These are phyloP conservation scores for Bos indicus DNA, from an alignment of 2,113 vertebrate species.

Conservation along the genomic window DNA sequence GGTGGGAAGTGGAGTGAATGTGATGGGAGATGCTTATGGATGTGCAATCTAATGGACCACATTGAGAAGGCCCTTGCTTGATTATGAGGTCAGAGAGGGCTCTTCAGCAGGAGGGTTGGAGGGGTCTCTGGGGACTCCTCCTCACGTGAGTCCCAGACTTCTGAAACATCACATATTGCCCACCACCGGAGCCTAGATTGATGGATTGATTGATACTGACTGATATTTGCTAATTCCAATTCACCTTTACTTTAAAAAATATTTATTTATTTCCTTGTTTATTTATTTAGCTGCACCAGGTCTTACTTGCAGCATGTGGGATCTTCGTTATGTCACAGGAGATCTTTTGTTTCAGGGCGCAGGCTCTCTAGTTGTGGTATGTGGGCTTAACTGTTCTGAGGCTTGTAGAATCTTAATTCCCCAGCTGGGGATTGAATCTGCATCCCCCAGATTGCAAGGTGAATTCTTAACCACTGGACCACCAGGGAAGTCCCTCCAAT, in stretches of 20 bases:
- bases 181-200: accelerated
- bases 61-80: background rate
- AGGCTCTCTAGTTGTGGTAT: background rate
- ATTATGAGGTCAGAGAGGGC: background rate
- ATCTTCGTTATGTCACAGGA: accelerated
- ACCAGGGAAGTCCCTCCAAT: background rate
- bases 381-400: background rate
- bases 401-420: background rate
- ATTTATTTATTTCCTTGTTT: background rate
- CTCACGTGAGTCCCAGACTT: background rate
- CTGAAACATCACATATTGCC: background rate
- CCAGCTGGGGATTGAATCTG: background rate
- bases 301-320: background rate
- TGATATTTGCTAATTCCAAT: background rate
- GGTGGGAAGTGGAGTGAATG: background rate
- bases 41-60: accelerated
- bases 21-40: no score
- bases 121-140: background rate
- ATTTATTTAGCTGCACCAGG: background rate
- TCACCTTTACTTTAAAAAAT: background rate
- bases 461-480: background rate
- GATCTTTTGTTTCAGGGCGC: background rate
- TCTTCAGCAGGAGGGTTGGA: background rate
- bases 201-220: background rate
- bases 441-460: background rate